These are phyloP conservation scores for Sebastes elongatus DNA, from an alignment of 2,797 vertebrate species.

Conservation along the genomic window DNA sequence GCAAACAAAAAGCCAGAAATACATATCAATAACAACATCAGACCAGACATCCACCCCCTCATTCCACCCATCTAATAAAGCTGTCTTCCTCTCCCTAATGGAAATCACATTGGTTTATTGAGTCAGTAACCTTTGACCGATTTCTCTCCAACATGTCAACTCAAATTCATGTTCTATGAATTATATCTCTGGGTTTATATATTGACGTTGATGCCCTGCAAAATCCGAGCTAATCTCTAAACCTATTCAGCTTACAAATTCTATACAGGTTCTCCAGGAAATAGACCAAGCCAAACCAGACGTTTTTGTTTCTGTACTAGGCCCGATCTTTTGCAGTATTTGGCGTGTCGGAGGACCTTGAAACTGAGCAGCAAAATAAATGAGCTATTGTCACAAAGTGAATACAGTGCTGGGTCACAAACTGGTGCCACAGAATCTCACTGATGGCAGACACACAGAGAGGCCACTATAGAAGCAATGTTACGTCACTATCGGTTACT, in stretches of 20 bases:
- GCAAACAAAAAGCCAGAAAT: background rate
- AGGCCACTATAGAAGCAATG: slow-evolving; percentile 74
- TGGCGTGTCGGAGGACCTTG: slow-evolving; percentile 34
- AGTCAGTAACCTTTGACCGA: background rate
- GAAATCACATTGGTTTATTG: slow-evolving; percentile 1
- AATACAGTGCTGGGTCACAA: slow-evolving; percentile 70
- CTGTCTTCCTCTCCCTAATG: background rate
- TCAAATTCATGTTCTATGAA: background rate
- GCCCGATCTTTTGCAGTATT: slow-evolving; percentile 22
- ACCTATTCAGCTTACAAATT: background rate
- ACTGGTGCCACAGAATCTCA: slow-evolving; percentile 71
- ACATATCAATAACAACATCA: slow-evolving; percentile 6
- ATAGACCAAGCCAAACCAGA: background rate
- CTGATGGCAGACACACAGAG: slow-evolving; percentile 75
- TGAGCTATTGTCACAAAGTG: slow-evolving; percentile 68
- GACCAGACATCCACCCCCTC: background rate
- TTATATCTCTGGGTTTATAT: background rate
- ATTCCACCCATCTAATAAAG: slow-evolving; percentile 4
- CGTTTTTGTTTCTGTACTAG: slow-evolving; percentile 14
- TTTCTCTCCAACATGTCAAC: background rate
- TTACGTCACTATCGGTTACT: slow-evolving; percentile 73
- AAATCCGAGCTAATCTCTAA: background rate
- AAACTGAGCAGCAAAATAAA: slow-evolving; percentile 61
- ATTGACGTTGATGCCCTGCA: background rate
- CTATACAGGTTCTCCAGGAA: slow-evolving; percentile 19